phyloP scores from a whole-genome alignment of 2,888 invertebrate species.

The Branchellion lobata region DNA sequence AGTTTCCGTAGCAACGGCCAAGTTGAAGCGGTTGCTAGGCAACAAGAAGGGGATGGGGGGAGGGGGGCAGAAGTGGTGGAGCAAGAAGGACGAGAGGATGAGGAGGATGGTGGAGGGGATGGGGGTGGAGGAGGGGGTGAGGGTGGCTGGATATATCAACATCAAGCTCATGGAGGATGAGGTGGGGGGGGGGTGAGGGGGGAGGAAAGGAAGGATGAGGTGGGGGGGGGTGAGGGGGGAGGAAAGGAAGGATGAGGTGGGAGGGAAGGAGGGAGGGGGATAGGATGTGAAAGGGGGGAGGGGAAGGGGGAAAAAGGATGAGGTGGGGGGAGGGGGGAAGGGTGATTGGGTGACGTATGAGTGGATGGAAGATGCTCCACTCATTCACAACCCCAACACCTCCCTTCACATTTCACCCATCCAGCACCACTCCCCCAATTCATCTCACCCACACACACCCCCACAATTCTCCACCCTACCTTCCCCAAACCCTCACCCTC shows the following conservation, averaged over 20 bases:
- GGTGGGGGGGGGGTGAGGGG: not conserved
- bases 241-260: not conserved
- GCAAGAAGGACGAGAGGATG: not conserved
- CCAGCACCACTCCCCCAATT: too few species aligned
- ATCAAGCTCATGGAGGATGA: conserved; percentile 10
- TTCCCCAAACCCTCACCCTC: too few species aligned
- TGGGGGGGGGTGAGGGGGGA: too few species aligned
- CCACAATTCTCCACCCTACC: too few species aligned
- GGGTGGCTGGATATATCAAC: not conserved
- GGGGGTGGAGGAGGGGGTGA: not conserved
- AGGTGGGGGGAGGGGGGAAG: too few species aligned
- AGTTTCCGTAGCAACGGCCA: not conserved
- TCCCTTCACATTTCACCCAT: too few species aligned
- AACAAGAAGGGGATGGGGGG: not conserved
- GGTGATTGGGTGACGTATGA: too few species aligned
- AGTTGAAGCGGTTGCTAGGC: not conserved
- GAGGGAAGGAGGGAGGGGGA: conserved; percentile 11
- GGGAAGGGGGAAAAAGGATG: too few species aligned
- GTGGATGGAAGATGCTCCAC: too few species aligned
- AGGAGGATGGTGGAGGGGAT: not conserved
- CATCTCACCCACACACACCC: too few species aligned
- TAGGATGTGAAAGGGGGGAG: not conserved
- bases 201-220: too few species aligned
- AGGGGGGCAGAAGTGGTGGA: not conserved
- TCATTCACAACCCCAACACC: too few species aligned